Evolutionary conservation across 2,113 vertebrate species (phyloP), one percentile per base, ranked within the genome.

Genomic region (human): DNA sequence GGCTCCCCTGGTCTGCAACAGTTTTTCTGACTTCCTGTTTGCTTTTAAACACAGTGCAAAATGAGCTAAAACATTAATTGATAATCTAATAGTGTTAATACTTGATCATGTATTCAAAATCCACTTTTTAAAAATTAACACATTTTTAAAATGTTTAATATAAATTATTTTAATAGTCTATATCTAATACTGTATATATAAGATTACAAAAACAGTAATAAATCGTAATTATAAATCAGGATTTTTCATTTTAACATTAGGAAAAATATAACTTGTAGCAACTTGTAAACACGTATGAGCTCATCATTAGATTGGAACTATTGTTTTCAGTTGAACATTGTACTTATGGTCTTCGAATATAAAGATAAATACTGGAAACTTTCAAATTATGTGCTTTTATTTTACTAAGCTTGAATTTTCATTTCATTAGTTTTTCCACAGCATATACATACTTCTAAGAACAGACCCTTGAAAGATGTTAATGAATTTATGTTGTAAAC

Each of bases 401-500:
- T 89, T 96, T 55, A 22, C 8, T 64, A 52, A 20, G 8, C 90
- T 96, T 89, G 45, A 82, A 43, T 30, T 43, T 85, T 22, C 20
- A 85, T 92, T 91, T 45, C 38, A 86, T 85, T 16, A 18, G 8
- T 13, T 93, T 66, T 84, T 40, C 72, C 50, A 84, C 1, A 89
- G 6, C 89, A 93, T 94, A 88, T 16, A 83, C 43, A 27, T 52
- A 0, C 7, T 93, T 97, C 96, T 90, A 93, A 96, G 86, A 96
- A 92, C 12, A 80, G 8, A 87, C 82, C 1, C 83, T 98, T 85
- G 38, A 95, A 97, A 96, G 8, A 57, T 7, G 0, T 35, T 14
- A 87, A 94, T 90, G 95, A 35, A 72, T 92, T 92, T 95, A 84
- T 93, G 27, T 59, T 64, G 16, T 80, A 89, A 94, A 97, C 75